Evolutionary conservation across 2,888 invertebrate species (phyloP).

Genomic region (Luffia ferchaultella): DNA sequence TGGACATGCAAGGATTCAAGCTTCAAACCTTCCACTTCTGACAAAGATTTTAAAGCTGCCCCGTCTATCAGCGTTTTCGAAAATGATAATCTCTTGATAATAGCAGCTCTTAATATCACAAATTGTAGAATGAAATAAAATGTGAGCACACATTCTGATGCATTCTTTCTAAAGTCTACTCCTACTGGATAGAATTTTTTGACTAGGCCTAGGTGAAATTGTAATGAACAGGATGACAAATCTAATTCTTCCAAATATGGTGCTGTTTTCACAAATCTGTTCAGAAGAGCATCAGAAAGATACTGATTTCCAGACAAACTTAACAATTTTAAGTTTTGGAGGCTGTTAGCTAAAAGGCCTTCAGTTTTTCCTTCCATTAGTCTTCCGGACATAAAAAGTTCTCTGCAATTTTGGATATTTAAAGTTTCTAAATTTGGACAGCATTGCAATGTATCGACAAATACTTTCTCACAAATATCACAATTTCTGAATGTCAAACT

Average conservation of each 20-base stretch:
- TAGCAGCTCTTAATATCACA: slow-evolving; percentile 55
- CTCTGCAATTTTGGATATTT: slow-evolving; percentile 71
- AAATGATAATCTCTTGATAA: slow-evolving; percentile 69
- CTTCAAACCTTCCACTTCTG: slow-evolving; percentile 54
- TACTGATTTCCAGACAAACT: slow-evolving; percentile 74
- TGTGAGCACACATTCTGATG: slow-evolving; percentile 76
- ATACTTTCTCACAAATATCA: slow-evolving; percentile 70
- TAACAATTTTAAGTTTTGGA: slow-evolving; percentile 63
- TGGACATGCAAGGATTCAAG: slow-evolving; percentile 60
- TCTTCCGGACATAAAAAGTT: slow-evolving; percentile 77
- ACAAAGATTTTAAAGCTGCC: slow-evolving; percentile 61
- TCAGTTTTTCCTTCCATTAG: slow-evolving; percentile 69
- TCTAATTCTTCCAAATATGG: slow-evolving; percentile 68
- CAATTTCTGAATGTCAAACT: slow-evolving; percentile 65
- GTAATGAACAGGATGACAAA: slow-evolving; percentile 73
- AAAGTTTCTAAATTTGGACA: slow-evolving; percentile 66
- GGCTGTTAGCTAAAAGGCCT: slow-evolving; percentile 44
- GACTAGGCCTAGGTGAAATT: slow-evolving; percentile 74
- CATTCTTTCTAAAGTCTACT: slow-evolving; percentile 34
- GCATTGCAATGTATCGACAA: slow-evolving; percentile 64
- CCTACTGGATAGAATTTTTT: slow-evolving; percentile 71
- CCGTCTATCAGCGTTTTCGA: slow-evolving; percentile 75
- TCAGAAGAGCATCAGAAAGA: slow-evolving; percentile 77
- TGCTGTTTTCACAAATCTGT: slow-evolving; percentile 69
- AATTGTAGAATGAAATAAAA: slow-evolving; percentile 71